These are phyloP conservation scores for Syrrhaptes paradoxus DNA, from an alignment of 2,113 vertebrate genomes.

Conservation along the genomic window DNA sequence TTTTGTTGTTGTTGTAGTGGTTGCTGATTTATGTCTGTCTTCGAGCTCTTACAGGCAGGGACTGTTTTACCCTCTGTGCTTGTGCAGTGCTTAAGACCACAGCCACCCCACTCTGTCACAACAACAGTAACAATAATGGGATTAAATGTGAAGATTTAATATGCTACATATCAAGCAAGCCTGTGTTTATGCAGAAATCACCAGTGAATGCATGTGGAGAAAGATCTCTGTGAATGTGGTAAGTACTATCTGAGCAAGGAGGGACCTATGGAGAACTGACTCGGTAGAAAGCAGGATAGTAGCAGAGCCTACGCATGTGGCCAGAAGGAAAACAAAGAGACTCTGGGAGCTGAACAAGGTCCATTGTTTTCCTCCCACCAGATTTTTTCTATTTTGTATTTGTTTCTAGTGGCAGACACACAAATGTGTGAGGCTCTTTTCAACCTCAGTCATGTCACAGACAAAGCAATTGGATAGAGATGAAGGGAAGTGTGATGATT, in stretches of 20 bases:
- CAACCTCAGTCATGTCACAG: background rate
- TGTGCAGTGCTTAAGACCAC: background rate
- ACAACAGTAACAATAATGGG: background rate
- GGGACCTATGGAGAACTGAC: background rate
- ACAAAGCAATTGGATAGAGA: slow-evolving; percentile 6
- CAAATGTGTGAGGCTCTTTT: background rate
- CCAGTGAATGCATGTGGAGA: background rate
- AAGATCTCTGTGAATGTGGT: background rate
- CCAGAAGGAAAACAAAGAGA: slow-evolving; percentile 24
- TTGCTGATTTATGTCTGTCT: background rate
- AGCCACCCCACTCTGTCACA: background rate
- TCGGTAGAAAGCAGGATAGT: background rate
- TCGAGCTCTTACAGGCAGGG: background rate
- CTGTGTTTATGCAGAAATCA: background rate
- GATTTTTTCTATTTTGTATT: background rate
- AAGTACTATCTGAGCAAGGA: background rate
- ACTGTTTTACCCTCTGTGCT: background rate
- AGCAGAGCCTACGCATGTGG: background rate
- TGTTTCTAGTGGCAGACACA: slow-evolving; percentile 1
- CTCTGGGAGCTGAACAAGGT: background rate
- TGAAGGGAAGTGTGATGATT: slow-evolving; percentile 1
- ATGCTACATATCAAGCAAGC: background rate
- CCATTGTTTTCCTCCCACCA: slow-evolving; percentile 22
- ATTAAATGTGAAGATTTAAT: background rate
- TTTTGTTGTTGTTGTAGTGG: background rate